These are phyloP conservation scores for Cyrtorhinus lividipennis DNA, from an alignment of 1,140 invertebrate genomes.

Conservation along the genomic window DNA sequence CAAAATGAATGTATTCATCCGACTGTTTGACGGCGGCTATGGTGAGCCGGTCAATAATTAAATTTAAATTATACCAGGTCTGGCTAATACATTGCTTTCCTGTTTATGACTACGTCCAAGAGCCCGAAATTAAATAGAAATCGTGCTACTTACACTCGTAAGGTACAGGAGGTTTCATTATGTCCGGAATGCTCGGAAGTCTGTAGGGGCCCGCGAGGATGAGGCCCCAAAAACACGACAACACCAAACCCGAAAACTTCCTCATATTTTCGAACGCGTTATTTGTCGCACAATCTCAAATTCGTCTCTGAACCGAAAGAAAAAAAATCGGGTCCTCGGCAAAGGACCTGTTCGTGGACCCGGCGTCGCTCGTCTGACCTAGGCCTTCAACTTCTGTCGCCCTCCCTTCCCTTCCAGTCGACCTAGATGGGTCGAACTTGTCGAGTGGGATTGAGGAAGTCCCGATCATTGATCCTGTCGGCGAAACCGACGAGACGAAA, in stretches of 20 bases:
- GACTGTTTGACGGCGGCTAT: too few relatives aligned
- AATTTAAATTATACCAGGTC: too few relatives aligned
- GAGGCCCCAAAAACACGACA: neutral
- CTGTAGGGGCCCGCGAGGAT: slow-evolving; percentile 17
- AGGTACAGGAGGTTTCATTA: slow-evolving; percentile 31
- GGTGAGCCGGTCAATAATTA: too few relatives aligned
- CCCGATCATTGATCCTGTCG: too few relatives aligned
- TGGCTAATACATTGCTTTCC: too few relatives aligned
- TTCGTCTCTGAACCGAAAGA: neutral
- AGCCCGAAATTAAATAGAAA: too few relatives aligned
- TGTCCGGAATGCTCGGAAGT: slow-evolving; percentile 31
- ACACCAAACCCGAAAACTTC: neutral
- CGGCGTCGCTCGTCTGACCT: slow-evolving; percentile 3
- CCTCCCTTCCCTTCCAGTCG: neutral
- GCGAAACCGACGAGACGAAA: too few relatives aligned
- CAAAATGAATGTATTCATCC: too few relatives aligned
- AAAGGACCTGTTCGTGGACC: neutral
- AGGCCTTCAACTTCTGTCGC: neutral
- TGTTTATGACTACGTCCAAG: too few relatives aligned
- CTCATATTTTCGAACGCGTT: slow-evolving; percentile 1
- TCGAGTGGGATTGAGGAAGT: too few relatives aligned
- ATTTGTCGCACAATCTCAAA: neutral
- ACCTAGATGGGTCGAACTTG: too few relatives aligned
- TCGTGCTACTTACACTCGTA: slow-evolving; percentile 31
- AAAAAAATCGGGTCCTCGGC: too few relatives aligned